Percentiles rank a stretch among this genome's conserved stretches.
Evolutionary conservation across 1,140 invertebrate genomes (phyloP).

Genomic region (Cydia pomonella): DNA sequence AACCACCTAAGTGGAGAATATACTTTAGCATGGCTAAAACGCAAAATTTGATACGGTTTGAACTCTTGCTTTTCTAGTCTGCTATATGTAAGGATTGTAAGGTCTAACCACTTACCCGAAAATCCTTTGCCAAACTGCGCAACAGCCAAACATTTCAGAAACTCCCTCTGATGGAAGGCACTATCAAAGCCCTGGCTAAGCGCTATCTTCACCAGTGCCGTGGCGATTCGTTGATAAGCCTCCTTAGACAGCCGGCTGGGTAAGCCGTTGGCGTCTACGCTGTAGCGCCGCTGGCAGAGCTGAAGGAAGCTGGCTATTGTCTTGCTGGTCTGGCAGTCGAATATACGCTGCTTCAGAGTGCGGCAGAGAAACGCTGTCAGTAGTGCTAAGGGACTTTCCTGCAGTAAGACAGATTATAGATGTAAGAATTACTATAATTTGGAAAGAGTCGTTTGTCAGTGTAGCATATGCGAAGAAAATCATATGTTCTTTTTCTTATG

Average conservation of each 20-base stretch:
- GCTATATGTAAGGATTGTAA: too few relatives aligned
- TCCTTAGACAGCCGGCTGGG: slow-evolving; percentile 82
- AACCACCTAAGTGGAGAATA: too few relatives aligned
- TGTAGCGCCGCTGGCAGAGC: slow-evolving; percentile 66
- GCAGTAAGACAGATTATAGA: slow-evolving; percentile 46
- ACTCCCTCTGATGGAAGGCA: slow-evolving; percentile 80
- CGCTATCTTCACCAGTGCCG: slow-evolving; percentile 79
- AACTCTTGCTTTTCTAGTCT: too few relatives aligned
- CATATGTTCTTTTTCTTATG: too few relatives aligned
- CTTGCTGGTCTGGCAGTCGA: slow-evolving; percentile 60
- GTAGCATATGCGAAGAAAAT: too few relatives aligned
- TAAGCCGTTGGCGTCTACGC: slow-evolving; percentile 55
- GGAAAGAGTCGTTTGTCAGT: too few relatives aligned
- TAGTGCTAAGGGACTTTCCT: slow-evolving; percentile 82
- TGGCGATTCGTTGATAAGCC: slow-evolving; percentile 66
- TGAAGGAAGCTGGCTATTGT: slow-evolving; percentile 59
- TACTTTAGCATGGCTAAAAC: too few relatives aligned
- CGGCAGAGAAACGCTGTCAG: slow-evolving; percentile 78
- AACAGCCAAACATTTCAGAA: slow-evolving; percentile 78
- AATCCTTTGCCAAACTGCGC: slow-evolving; percentile 80
- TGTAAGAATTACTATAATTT: slow-evolving; percentile 33
- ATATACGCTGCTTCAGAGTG: slow-evolving; percentile 56
- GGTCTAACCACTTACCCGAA: slow-evolving; percentile 63
- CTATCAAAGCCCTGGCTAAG: slow-evolving; percentile 81
- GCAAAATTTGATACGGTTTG: too few relatives aligned